These are phyloP conservation scores for Sesia bembeciformis DNA, from an alignment of 2,888 invertebrate species.

Conservation along the genomic window DNA sequence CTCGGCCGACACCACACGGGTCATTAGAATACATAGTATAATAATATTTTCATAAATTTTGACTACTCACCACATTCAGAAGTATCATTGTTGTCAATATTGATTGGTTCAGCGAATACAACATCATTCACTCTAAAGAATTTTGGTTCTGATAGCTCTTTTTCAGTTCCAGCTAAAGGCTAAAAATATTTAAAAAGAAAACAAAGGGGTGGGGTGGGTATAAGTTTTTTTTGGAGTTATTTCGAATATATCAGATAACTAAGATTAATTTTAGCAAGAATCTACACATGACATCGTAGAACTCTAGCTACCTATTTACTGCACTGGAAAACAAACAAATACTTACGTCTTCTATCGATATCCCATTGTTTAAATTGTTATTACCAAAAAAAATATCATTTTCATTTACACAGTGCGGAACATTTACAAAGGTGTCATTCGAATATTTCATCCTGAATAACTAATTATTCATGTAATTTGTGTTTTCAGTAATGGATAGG, in stretches of 20 bases:
- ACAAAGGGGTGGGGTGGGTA: too few species aligned
- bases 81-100: not conserved
- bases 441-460: not conserved
- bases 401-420: not conserved
- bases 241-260: too few species aligned
- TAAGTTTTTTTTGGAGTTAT: too few species aligned
- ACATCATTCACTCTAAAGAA: conserved; percentile 16
- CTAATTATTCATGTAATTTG: too few species aligned
- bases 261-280: too few species aligned
- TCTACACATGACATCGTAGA: too few species aligned
- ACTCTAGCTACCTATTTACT: too few species aligned
- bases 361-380: not conserved
- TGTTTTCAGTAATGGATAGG: too few species aligned
- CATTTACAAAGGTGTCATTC: not conserved
- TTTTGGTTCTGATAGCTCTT: conserved; percentile 4
- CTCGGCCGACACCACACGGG: too few species aligned
- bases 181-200: conserved; percentile 1
- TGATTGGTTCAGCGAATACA: conserved; percentile 23
- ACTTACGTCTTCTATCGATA: not conserved
- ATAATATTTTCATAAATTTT: not conserved
- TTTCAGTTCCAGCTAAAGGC: conserved; percentile 15
- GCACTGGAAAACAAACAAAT: not conserved
- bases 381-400: not conserved
- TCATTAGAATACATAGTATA: too few species aligned
- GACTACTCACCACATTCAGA: not conserved